phyloP scores from a whole-genome alignment of 1,140 invertebrate genomes.

The Drosophila repleta region DNA sequence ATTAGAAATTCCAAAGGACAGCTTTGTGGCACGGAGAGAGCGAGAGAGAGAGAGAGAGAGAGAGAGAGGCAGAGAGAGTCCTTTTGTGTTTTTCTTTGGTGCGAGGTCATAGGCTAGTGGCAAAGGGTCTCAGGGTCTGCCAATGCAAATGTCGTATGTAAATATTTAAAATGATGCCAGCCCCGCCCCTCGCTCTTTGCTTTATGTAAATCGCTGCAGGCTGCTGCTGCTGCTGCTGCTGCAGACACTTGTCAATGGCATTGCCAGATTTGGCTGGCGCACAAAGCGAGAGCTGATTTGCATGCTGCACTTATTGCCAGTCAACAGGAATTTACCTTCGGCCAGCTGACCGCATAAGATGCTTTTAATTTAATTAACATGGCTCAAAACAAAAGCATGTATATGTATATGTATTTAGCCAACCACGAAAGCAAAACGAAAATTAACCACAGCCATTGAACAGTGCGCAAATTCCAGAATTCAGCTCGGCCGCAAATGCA shows the following conservation, averaged over 20 bases:
- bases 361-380: slow-evolving; percentile 49
- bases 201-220: slow-evolving; percentile 42
- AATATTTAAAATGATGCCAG: slow-evolving; percentile 68
- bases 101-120: slow-evolving; percentile 39
- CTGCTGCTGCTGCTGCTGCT: slow-evolving; percentile 37
- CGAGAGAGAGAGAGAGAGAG: not conserved
- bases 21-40: slow-evolving; percentile 10
- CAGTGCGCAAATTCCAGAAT: not conserved
- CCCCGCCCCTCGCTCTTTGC: not conserved
- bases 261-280: slow-evolving; percentile 39
- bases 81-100: not conserved
- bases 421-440: not conserved
- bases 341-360: slow-evolving; percentile 31
- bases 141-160: slow-evolving; percentile 65
- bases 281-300: slow-evolving; percentile 8
- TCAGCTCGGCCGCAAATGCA: not conserved
- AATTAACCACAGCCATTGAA: slow-evolving; percentile 19
- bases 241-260: slow-evolving; percentile 49
- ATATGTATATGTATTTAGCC: not conserved
- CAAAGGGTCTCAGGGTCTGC: slow-evolving; percentile 52
- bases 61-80: not conserved
- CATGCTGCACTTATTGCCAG: slow-evolving; percentile 32
- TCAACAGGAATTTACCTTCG: slow-evolving; percentile 27
- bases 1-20: slow-evolving; percentile 70
- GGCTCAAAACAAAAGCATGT: slow-evolving; percentile 5